These are phyloP conservation scores for Limanda limanda DNA, from an alignment of 2,113 vertebrate genomes.

Conservation along the genomic window DNA sequence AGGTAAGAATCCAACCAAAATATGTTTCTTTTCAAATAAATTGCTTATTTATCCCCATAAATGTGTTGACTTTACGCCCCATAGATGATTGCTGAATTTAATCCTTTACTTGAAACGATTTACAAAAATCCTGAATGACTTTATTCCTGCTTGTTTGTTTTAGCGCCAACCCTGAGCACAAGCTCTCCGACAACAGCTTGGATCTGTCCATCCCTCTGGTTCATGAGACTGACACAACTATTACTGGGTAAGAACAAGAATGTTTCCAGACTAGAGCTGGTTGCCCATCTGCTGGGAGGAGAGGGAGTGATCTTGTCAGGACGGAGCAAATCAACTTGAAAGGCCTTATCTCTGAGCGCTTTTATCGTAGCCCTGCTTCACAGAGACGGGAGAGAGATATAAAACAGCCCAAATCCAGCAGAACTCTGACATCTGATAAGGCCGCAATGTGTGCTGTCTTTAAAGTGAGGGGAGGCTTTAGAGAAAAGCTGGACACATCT, in stretches of 20 bases:
- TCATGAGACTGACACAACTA: conserved; percentile 94
- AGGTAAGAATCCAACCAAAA: conserved; percentile 81
- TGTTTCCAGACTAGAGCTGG: conserved; percentile 12
- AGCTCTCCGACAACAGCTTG: conserved; percentile 90
- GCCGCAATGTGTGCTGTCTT: conserved; percentile 53
- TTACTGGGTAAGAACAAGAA: conserved; percentile 88
- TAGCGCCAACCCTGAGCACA: conserved; percentile 91
- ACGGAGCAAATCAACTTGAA: conserved; percentile 68
- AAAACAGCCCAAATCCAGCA: conserved; percentile 60
- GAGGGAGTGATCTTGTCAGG: conserved; percentile 42
- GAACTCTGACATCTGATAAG: conserved; percentile 70
- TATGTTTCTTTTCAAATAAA: not conserved
- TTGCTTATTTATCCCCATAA: not conserved
- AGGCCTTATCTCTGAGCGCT: conserved; percentile 69
- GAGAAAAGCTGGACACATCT: conserved; percentile 43
- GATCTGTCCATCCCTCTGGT: conserved; percentile 87
- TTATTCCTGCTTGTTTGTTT: conserved; percentile 55
- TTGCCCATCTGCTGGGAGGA: conserved; percentile 40
- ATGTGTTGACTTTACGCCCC: not conserved
- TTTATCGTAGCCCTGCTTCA: conserved; percentile 64
- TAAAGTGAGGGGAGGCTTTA: conserved; percentile 45
- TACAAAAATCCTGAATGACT: not conserved
- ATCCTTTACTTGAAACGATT: not conserved
- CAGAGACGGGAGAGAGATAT: conserved; percentile 62
- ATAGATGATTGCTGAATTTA: not conserved